Percentiles rank a stretch among this genome's conserved stretches.
Evolutionary conservation across 2,888 invertebrate species (phyloP).

Genomic region (Nezara viridula): DNA sequence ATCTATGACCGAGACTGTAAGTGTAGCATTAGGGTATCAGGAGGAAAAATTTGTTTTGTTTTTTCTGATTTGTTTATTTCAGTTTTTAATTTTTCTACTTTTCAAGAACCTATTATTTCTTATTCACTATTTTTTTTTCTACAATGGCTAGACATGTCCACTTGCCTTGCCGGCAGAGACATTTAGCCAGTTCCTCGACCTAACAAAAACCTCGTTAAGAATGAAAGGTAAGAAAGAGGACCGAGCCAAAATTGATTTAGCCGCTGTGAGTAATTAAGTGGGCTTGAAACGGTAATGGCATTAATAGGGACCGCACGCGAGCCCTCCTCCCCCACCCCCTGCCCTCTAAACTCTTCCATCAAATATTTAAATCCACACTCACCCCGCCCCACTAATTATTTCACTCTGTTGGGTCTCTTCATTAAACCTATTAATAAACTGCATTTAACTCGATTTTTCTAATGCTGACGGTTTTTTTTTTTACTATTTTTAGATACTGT

Average conservation of each 20-base stretch:
- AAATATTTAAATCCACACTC: slow-evolving; percentile 44
- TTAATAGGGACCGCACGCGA: slow-evolving; percentile 24
- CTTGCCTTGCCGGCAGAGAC: not conserved
- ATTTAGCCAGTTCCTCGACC: not conserved
- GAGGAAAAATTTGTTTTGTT: too few relatives aligned
- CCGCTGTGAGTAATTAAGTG: slow-evolving; percentile 46
- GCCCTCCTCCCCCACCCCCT: not conserved
- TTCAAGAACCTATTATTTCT: too few relatives aligned
- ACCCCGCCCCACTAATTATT: slow-evolving; percentile 18
- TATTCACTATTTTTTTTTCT: too few relatives aligned
- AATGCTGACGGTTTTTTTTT: too few relatives aligned
- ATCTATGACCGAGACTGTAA: too few relatives aligned
- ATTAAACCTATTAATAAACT: slow-evolving; percentile 12
- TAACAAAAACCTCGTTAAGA: slow-evolving; percentile 27
- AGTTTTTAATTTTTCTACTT: too few relatives aligned
- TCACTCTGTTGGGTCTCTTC: not conserved
- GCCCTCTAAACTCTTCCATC: slow-evolving; percentile 33
- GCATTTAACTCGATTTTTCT: not conserved
- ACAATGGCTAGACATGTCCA: too few relatives aligned
- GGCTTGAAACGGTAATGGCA: slow-evolving; percentile 46
- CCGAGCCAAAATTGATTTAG: slow-evolving; percentile 43
- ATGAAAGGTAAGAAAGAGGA: slow-evolving; percentile 3
- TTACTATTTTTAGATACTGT: too few relatives aligned
- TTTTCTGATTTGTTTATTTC: too few relatives aligned
- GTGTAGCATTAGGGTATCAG: too few relatives aligned